phyloP scores from a whole-genome alignment of 2,113 vertebrate species.

The Halcyon senegalensis region DNA sequence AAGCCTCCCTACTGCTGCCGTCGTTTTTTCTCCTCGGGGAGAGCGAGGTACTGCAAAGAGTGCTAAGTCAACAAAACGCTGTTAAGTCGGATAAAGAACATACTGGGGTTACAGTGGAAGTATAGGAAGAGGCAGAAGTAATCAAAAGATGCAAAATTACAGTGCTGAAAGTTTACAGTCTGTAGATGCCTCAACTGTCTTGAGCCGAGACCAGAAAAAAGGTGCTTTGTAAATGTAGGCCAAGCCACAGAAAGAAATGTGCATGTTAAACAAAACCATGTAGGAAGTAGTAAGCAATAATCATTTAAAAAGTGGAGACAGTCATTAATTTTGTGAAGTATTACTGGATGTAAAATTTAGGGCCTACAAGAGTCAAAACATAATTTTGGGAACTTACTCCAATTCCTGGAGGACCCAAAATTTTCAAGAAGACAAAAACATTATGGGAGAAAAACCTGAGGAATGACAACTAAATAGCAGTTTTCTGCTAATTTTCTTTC shows the following conservation, averaged over 20 bases:
- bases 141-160: not conserved
- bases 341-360: not conserved
- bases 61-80: not conserved
- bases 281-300: not conserved
- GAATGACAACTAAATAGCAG: not conserved
- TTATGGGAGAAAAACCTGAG: not conserved
- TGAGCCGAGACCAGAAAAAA: not conserved
- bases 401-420: not conserved
- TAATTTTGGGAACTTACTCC: not conserved
- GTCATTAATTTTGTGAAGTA: not conserved
- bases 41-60: not conserved
- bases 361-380: not conserved
- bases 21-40: not conserved
- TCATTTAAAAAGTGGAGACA: not conserved
- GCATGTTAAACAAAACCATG: not conserved
- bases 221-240: not conserved
- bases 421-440: not conserved
- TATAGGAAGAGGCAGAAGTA: not conserved
- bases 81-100: not conserved
- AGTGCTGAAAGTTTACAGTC: not conserved
- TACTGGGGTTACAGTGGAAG: not conserved
- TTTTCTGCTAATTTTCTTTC: not conserved
- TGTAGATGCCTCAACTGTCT: not conserved
- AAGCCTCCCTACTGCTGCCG: accelerated
- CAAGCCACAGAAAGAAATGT: not conserved